These are phyloP conservation scores for Berghia stephanieae DNA, from an alignment of 1,140 invertebrate genomes.

Conservation along the genomic window DNA sequence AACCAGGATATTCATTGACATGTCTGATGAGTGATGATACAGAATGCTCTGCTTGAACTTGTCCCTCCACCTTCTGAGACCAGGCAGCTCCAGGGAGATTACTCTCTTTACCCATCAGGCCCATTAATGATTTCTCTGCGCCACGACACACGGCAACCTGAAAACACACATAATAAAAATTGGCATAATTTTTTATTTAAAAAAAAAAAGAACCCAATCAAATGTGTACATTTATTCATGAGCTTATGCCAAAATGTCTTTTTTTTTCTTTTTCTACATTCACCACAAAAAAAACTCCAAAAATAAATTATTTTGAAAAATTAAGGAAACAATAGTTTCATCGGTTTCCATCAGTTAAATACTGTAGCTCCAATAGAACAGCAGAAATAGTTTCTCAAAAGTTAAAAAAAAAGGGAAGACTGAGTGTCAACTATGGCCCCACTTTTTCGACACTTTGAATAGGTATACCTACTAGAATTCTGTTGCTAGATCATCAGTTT, in stretches of 20 bases:
- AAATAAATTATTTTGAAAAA: no score
- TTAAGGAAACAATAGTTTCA: no score
- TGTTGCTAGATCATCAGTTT: no score
- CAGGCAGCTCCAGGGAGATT: conserved; percentile 72
- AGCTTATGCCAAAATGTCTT: background rate
- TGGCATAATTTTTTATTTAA: no score
- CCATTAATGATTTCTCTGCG: conserved; percentile 69
- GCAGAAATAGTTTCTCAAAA: no score
- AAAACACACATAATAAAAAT: background rate
- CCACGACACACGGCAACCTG: conserved; percentile 77
- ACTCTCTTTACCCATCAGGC: conserved; percentile 67
- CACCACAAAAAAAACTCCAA: background rate
- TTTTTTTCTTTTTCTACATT: background rate
- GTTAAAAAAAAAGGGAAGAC: no score
- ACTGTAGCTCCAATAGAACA: no score
- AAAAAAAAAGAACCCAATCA: no score
- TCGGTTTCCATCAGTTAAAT: no score
- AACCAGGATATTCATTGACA: conserved; percentile 46
- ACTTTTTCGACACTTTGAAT: no score
- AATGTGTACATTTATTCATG: background rate
- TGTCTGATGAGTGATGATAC: conserved; percentile 40
- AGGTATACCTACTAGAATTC: no score
- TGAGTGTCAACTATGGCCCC: no score
- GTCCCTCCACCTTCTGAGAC: conserved; percentile 46
- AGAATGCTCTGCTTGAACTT: conserved; percentile 44